Conservation (phyloP, 2,888 invertebrate genomes). For the Sturmia bella region DNA sequence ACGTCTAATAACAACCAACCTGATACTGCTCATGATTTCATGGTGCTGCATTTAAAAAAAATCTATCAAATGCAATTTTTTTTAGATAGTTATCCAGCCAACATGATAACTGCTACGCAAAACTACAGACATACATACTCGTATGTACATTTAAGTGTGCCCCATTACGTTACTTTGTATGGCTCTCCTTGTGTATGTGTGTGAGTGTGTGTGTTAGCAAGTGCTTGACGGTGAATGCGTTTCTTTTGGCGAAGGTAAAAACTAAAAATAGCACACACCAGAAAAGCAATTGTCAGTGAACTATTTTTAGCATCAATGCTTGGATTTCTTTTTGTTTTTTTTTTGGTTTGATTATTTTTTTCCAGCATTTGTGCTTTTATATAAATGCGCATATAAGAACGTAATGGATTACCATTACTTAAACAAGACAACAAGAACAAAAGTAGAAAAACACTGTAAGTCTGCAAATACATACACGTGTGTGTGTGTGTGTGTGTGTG, state of each 20-base stretch:
- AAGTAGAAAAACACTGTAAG: not conserved
- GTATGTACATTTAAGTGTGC: not conserved
- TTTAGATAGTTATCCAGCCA: too few relatives aligned
- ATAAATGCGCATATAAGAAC: not conserved
- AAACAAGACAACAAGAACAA: not conserved
- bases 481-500: not conserved
- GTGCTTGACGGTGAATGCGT: slow-evolving; percentile 32
- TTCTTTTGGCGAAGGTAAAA: slow-evolving; percentile 59
- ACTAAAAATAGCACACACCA: slow-evolving; percentile 63
- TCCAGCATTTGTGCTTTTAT: slow-evolving; percentile 3
- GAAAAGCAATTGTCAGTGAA: slow-evolving; percentile 58
- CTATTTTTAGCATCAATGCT: slow-evolving; percentile 67
- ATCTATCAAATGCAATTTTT: too few relatives aligned
- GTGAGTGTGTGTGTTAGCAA: not conserved
- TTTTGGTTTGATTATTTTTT: not conserved
- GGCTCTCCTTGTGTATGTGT: not conserved
- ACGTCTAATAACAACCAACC: too few relatives aligned
- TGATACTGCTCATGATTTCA: too few relatives aligned
- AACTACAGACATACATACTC: not conserved
- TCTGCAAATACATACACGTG: too few relatives aligned
- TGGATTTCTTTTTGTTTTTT: slow-evolving; percentile 1
- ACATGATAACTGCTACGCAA: too few relatives aligned
- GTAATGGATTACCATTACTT: slow-evolving; percentile 14
- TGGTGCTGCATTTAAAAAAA: too few relatives aligned
- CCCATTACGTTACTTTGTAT: slow-evolving; percentile 2